Evolutionary conservation across 2,113 vertebrate species (phyloP), one percentile per base, ranked within the genome.

Genomic region (Zapornia atra): DNA sequence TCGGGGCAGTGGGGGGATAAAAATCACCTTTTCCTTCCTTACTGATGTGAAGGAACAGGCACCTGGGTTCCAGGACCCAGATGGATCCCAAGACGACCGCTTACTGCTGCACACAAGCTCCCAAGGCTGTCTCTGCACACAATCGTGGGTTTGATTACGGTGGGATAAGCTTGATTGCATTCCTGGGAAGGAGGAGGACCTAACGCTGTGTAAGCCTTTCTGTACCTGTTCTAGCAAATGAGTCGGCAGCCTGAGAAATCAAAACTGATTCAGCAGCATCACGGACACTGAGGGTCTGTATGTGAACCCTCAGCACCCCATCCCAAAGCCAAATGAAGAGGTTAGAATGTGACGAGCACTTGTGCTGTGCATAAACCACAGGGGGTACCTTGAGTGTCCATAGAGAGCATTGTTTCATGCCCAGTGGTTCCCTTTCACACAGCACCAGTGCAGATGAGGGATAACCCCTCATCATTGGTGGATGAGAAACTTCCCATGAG

Each of bases 311-410:
- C 76, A 71, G 44, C 54, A 51, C 50, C 38, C 81, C n/a, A 5
- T n/a, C 29, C 44, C 60, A 50, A 61, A 81, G n/a, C 14, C 31
- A 18, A 25, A 77, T 16, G 7, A 44, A 68, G 25, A 12, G 15
- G 46, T 3, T 6, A 6, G 56, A 34, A 6, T 6, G 3, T 21
- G 64, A 46, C 3, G 2, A 57, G 42, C 14, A 2, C 11, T 57
- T 64, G 31, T 31, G 82, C 44, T 76, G 14, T 28, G 10, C 11
- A 18, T 46, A 46, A 82, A 29, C 18, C 34, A 50, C 11, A 54
- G 61, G 17, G 48, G 26, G 48, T 29, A 28, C 42, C 18, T 12
- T 21, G 5, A 13, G 8, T 14, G 11, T 61, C 40, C 2, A 0
- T 40, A n/a, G 42, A 34, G 81, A 82, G 8, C 31, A 21, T 5